Conservation (phyloP, 2,113 vertebrate genomes). For the Entosphenus tridentatus region DNA sequence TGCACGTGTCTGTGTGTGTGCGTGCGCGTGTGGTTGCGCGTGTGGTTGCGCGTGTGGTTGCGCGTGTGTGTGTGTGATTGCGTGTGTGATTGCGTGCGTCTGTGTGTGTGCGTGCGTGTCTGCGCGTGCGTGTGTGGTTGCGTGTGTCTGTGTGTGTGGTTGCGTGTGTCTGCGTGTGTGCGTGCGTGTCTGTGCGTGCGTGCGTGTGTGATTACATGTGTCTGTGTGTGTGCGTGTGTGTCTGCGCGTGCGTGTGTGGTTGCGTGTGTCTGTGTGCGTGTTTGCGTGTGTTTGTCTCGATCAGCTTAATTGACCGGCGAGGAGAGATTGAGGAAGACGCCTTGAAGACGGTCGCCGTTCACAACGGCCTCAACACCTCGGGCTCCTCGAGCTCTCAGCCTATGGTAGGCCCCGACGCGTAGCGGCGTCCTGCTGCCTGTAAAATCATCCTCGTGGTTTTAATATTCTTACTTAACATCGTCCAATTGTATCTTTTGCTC, state of each 20-base stretch:
- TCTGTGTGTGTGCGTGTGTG: not conserved
- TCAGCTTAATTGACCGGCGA: not conserved
- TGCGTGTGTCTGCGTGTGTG: not conserved
- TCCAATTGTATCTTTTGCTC: no score
- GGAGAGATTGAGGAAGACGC: not conserved
- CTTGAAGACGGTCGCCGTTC: not conserved
- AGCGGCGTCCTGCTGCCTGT: not conserved
- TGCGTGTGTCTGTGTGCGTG: not conserved
- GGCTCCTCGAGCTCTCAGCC: not conserved
- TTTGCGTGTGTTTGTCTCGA: not conserved
- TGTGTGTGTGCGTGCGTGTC: no score
- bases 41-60: no score
- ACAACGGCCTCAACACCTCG: slow-evolving; percentile 3
- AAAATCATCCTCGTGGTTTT: no score
- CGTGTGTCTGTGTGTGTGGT: not conserved
- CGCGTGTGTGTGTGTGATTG: no score
- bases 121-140: not conserved
- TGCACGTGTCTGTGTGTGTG: no score
- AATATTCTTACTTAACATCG: no score
- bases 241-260: not conserved
- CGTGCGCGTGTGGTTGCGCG: no score
- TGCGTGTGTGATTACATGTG: not conserved
- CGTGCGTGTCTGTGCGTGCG: not conserved
- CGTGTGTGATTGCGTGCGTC: no score
- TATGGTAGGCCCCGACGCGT: slow-evolving; percentile 3